Percentiles rank a stretch among this genome's conserved stretches.
Conservation (phyloP, 2,113 vertebrate species). For the Ameiurus melas region DNA sequence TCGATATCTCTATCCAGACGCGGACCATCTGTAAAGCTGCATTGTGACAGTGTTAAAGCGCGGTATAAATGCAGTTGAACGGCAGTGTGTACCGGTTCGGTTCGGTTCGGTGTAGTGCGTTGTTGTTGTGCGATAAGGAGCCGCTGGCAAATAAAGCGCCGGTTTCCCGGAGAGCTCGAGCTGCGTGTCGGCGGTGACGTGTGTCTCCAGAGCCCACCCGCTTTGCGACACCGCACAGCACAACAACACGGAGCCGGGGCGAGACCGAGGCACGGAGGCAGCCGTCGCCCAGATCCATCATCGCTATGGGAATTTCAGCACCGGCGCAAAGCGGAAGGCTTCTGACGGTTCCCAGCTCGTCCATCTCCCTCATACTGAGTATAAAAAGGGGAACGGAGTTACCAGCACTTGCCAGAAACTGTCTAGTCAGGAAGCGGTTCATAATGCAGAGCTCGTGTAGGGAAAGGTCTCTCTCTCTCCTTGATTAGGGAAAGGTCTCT, state of each 20-base stretch:
- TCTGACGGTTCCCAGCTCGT: constrained; percentile 49
- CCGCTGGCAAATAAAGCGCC: neutral
- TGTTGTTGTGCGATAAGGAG: neutral
- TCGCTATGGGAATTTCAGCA: constrained; percentile 69
- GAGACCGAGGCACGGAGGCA: constrained; percentile 57
- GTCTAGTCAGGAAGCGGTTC: constrained; percentile 41
- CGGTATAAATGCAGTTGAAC: neutral
- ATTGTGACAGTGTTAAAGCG: neutral
- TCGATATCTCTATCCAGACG: no score
- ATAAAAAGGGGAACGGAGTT: constrained; percentile 52
- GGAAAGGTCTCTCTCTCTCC: constrained; percentile 52
- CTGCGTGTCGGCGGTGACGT: constrained; percentile 50
- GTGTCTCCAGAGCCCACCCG: constrained; percentile 50
- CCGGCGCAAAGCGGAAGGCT: constrained; percentile 55
- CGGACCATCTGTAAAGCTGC: no score
- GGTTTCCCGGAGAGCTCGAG: constrained; percentile 19
- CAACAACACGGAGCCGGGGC: constrained; percentile 56
- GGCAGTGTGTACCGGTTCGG: no score
- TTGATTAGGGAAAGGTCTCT: constrained; percentile 60
- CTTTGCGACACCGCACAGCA: constrained; percentile 47
- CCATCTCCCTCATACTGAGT: constrained; percentile 60
- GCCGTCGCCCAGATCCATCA: constrained; percentile 52
- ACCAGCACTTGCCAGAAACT: constrained; percentile 50
- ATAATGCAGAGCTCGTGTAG: constrained; percentile 55
- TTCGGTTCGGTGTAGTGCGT: neutral